These are phyloP conservation scores for Halichoerus grypus DNA, from an alignment of 2,113 vertebrate species.

Conservation along the genomic window DNA sequence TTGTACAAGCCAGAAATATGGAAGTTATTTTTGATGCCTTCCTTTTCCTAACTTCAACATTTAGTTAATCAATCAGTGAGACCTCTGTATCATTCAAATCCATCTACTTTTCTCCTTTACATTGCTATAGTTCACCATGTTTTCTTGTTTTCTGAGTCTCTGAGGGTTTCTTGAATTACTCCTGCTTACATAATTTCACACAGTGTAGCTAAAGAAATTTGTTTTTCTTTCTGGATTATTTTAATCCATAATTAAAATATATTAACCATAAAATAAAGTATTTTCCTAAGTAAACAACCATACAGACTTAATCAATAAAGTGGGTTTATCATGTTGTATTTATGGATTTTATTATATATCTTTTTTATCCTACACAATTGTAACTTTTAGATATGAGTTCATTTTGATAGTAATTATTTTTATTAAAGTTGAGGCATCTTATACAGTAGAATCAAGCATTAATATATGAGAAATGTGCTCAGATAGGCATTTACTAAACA, in stretches of 20 bases:
- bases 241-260: not conserved
- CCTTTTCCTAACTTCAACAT: not conserved
- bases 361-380: not conserved
- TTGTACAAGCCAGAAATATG: not conserved
- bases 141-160: not conserved
- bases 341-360: not conserved
- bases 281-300: not conserved
- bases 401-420: not conserved
- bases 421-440: not conserved
- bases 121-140: not conserved
- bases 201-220: not conserved
- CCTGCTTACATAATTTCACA: not conserved
- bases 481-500: not conserved
- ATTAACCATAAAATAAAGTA: not conserved
- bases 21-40: not conserved
- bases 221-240: not conserved
- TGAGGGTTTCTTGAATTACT: not conserved
- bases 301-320: not conserved
- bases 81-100: not conserved
- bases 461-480: not conserved
- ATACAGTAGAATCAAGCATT: not conserved
- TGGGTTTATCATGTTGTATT: not conserved
- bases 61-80: not conserved
- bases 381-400: not conserved
- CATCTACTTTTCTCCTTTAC: not conserved